These are phyloP conservation scores for Hyperoplus lanceolatus DNA, from an alignment of 2,797 vertebrate genomes.

Conservation along the genomic window DNA sequence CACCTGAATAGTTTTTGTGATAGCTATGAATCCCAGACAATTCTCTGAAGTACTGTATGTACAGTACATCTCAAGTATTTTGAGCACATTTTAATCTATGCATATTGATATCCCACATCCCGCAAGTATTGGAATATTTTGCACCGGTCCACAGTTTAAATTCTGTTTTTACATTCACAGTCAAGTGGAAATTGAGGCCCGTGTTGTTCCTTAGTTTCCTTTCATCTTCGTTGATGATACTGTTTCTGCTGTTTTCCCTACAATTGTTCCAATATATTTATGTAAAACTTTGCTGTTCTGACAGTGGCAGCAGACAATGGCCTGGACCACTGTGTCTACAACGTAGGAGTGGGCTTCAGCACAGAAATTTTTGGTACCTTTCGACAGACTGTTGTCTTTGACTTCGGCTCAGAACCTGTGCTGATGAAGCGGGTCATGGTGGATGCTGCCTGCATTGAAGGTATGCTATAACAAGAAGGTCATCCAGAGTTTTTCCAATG, in stretches of 20 bases:
- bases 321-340: conserved; percentile 96
- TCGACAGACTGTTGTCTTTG: conserved; percentile 98
- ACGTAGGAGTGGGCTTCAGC: conserved; percentile 95
- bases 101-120: not conserved
- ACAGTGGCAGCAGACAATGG: conserved; percentile 87
- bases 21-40: not conserved
- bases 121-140: not conserved
- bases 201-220: not conserved
- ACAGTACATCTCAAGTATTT: not conserved
- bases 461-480: conserved; percentile 73
- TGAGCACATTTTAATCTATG: not conserved
- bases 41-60: not conserved
- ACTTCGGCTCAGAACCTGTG: conserved; percentile 98
- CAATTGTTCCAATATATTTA: conserved; percentile 7
- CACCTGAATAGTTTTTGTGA: not conserved
- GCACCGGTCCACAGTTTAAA: not conserved
- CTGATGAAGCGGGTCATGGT: conserved; percentile 99
- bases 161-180: not conserved
- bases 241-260: not conserved
- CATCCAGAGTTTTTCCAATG: not conserved
- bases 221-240: not conserved
- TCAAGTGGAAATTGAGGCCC: not conserved
- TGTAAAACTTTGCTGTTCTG: conserved; percentile 1
- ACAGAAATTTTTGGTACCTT: conserved; percentile 99
- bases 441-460: conserved; percentile 98